phyloP scores from a whole-genome alignment of 2,888 invertebrate genomes.

The Polyommatus iphigenia region DNA sequence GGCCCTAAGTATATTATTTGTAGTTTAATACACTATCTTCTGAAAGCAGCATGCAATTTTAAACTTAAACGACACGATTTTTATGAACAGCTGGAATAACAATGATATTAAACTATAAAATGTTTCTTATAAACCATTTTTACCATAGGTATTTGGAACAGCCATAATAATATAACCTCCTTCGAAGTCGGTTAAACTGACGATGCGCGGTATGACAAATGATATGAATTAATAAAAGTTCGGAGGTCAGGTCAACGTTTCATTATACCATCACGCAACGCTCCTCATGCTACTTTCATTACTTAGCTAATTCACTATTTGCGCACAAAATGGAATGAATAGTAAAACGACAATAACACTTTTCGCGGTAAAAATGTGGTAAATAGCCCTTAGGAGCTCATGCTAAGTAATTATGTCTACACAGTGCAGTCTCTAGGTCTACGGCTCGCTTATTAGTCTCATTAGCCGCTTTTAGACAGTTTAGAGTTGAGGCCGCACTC shows the following conservation, averaged over 20 bases:
- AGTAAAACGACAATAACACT: slow-evolving; percentile 7
- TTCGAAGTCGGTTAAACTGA: background rate
- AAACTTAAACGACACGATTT: background rate
- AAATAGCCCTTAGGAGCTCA: background rate
- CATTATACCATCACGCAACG: slow-evolving; percentile 25
- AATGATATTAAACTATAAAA: background rate
- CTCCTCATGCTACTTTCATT: slow-evolving; percentile 4
- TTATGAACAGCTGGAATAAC: background rate
- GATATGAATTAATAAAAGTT: slow-evolving; percentile 25
- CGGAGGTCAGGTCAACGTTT: slow-evolving; percentile 22
- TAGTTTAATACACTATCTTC: background rate
- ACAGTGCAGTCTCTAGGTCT: background rate
- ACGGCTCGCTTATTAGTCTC: background rate
- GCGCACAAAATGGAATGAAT: background rate
- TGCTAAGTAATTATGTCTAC: background rate
- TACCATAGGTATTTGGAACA: background rate
- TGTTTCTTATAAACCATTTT: background rate
- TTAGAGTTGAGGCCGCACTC: too few relatives aligned
- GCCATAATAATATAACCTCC: too few relatives aligned
- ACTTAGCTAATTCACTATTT: slow-evolving; percentile 24
- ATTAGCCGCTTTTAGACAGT: background rate
- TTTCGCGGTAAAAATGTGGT: background rate
- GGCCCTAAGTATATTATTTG: too few relatives aligned
- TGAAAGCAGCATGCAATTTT: background rate
- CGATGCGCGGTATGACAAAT: background rate